Evolutionary conservation across 2,113 vertebrate species (phyloP).

Genomic region (Paraplagusia blochii): DNA sequence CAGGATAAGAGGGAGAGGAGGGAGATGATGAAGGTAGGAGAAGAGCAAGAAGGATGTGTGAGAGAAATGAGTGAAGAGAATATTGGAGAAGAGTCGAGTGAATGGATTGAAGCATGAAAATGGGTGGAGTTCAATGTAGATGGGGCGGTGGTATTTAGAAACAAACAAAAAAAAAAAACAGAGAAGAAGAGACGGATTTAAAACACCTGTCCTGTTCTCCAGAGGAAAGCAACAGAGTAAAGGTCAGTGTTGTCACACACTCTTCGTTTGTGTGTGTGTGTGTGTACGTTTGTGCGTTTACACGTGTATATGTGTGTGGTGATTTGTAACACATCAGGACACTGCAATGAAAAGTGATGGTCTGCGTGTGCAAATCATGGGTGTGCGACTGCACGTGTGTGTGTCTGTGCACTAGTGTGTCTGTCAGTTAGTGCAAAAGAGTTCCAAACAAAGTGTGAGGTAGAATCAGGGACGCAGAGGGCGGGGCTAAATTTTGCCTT

Average conservation of each 20-base stretch:
- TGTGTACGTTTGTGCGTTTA: conserved; percentile 3
- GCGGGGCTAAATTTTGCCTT: conserved; percentile 75
- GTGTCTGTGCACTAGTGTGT: conserved; percentile 25
- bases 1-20: conserved; percentile 32
- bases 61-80: conserved; percentile 40
- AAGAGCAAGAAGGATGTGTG: conserved; percentile 22
- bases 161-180: conserved; percentile 63
- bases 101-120: conserved; percentile 60
- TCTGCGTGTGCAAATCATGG: conserved; percentile 35
- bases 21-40: conserved; percentile 16
- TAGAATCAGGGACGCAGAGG: conserved; percentile 73
- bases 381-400: conserved; percentile 11
- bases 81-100: conserved; percentile 41
- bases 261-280: conserved; percentile 54
- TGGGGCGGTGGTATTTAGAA: conserved; percentile 58
- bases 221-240: conserved; percentile 59
- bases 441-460: conserved; percentile 70
- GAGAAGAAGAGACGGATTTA: conserved; percentile 63
- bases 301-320: conserved; percentile 33
- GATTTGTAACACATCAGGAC: conserved; percentile 63
- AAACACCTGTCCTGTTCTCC: conserved; percentile 57
- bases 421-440: conserved; percentile 71
- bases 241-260: conserved; percentile 62
- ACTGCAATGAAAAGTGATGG: conserved; percentile 71
- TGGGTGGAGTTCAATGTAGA: conserved; percentile 59